phyloP scores from a whole-genome alignment of 2,797 vertebrate species.

The Alosa sapidissima region DNA sequence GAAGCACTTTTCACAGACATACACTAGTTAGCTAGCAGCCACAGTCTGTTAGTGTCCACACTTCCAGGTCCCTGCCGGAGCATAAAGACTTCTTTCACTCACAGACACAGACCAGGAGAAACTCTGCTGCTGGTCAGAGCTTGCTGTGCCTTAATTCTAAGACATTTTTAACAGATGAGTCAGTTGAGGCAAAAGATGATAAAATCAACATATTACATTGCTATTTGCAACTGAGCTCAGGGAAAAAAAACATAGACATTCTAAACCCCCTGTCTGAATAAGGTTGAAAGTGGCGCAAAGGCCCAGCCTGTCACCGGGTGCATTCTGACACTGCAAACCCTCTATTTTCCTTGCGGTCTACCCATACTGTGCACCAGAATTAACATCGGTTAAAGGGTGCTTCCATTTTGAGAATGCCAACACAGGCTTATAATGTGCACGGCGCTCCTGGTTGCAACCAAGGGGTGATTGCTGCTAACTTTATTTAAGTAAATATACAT shows the following conservation, averaged over 20 bases:
- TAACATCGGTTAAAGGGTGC: constrained; percentile 44
- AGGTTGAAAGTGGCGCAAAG: constrained; percentile 36
- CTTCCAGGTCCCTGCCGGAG: constrained; percentile 45
- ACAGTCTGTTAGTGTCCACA: constrained; percentile 70
- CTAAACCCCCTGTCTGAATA: constrained; percentile 17
- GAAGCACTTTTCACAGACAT: constrained; percentile 72
- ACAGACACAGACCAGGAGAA: constrained; percentile 35
- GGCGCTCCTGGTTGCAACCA: constrained; percentile 24
- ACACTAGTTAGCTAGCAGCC: constrained; percentile 62
- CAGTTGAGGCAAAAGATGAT: constrained; percentile 13
- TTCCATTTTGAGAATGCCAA: constrained; percentile 51
- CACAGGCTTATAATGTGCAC: constrained; percentile 34
- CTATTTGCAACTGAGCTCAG: background rate
- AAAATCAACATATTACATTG: background rate
- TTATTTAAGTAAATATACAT: constrained; percentile 39
- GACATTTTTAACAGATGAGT: constrained; percentile 31
- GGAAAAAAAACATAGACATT: background rate
- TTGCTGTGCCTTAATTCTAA: background rate
- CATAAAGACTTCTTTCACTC: constrained; percentile 77
- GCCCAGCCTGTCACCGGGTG: constrained; percentile 34
- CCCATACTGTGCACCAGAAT: constrained; percentile 53
- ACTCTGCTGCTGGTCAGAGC: constrained; percentile 32
- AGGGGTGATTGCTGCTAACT: constrained; percentile 35
- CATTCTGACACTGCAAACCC: constrained; percentile 42
- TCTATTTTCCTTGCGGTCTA: constrained; percentile 61